Percentiles rank a stretch among this genome's conserved stretches.
Evolutionary conservation across 2,113 vertebrate genomes (phyloP).

Genomic region (Formicarius rufipectus): DNA sequence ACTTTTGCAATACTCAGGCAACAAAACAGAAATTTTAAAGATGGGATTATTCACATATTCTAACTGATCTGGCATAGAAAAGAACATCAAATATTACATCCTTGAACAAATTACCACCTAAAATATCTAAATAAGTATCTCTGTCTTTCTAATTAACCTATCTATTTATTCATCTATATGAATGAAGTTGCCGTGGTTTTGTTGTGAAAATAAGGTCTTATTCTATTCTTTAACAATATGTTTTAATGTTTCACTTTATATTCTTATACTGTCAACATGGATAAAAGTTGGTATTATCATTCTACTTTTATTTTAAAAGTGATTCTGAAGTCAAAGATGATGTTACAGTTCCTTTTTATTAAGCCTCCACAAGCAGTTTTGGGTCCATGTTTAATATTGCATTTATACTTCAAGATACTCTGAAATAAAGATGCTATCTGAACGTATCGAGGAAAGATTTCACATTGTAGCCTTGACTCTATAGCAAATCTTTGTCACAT

Average conservation of each 20-base stretch:
- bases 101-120: background rate
- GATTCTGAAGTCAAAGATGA: background rate
- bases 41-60: background rate
- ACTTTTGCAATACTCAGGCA: background rate
- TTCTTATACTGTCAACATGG: background rate
- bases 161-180: background rate
- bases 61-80: no score
- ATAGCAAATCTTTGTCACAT: conserved; percentile 33
- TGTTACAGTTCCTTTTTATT: background rate
- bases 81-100: background rate
- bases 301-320: background rate
- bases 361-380: background rate
- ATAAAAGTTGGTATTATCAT: background rate
- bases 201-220: background rate
- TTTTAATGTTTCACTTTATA: background rate
- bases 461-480: background rate
- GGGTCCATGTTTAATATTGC: background rate
- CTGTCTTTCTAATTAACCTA: background rate
- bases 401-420: background rate
- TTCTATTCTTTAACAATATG: background rate
- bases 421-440: conserved; percentile 19
- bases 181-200: background rate
- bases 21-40: background rate
- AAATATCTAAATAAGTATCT: background rate
- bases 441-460: background rate